Base-by-base conservation (phyloP, 2,888 invertebrate genomes). In the Poecilobothrus nobilitatus region DNA sequence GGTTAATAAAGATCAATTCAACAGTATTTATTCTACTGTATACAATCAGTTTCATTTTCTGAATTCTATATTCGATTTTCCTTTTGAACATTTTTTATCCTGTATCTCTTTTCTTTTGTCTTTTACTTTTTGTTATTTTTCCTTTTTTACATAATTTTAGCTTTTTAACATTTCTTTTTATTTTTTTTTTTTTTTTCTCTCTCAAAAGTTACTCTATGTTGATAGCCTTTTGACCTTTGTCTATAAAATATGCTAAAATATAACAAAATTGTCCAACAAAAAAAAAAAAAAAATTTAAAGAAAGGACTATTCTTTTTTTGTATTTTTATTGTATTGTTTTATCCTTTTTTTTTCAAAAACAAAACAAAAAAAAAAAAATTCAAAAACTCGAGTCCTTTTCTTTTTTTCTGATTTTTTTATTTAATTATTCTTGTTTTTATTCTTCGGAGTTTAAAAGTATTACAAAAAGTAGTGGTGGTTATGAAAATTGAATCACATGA, bases 221-320 rank as follows among this genome's bases (percentile, higher is more conserved):
- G 53, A 53, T 53, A 53, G 53, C 53, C 18, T 53, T 53, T 6
- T 53, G 53, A 53, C 53, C 53, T 53, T 53, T 18, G 53, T 53
- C 53, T 53, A 53, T 53, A 53, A 53, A 53, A 53, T 53, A 53
- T 53, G 53, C n/a, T 53, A 53, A 53, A 53, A 53, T 53, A 18
- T 53, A 12, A 53, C 6, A 5, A 27, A 27, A 27, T 5, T 27
- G 27, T 2, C 27, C 27, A 27, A 53, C 15, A n/a, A 12, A 53
- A 53, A 53, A 53, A 9, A 53, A n/a, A 15, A 18, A 53, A 9
- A 12, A 53, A 2, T 15, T 53, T 15, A 18, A 53, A 18, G 15
- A 53, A 37, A 37, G 37, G 37, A 37, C 37, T 37, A 27, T 37
- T 12, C 6, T 37, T 37, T 37, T 37, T 37, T 8, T 37, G 5